Percentiles rank a stretch among this genome's conserved stretches.
phyloP scores from a whole-genome alignment of 2,888 invertebrate genomes.

The Odontocerum albicorne region DNA sequence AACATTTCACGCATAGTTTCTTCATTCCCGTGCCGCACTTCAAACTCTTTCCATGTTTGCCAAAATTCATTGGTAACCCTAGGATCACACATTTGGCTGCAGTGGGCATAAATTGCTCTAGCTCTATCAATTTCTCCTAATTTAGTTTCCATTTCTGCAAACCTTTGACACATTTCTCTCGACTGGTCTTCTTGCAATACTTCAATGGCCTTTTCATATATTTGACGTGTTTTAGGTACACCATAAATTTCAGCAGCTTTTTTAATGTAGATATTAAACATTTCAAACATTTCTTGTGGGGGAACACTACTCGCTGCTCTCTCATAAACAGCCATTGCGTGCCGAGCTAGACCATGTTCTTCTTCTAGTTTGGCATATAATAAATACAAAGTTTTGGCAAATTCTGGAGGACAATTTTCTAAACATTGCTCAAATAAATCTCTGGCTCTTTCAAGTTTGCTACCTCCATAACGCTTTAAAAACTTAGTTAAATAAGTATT shows the following conservation, averaged over 20 bases:
- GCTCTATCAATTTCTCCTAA: slow-evolving; percentile 98
- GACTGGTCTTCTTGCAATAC: slow-evolving; percentile 86
- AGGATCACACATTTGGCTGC: slow-evolving; percentile 99
- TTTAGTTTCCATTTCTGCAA: slow-evolving; percentile 97
- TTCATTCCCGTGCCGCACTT: slow-evolving; percentile 98
- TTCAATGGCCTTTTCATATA: slow-evolving; percentile 98
- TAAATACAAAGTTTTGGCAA: slow-evolving; percentile 91
- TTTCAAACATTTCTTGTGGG: slow-evolving; percentile 92
- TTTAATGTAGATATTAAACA: slow-evolving; percentile 98
- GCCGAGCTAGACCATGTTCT: slow-evolving; percentile 94
- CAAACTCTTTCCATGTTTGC: slow-evolving; percentile 99
- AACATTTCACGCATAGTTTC: slow-evolving; percentile 99
- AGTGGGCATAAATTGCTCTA: slow-evolving; percentile 95
- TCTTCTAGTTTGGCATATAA: slow-evolving; percentile 98
- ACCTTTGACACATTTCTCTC: slow-evolving; percentile 93
- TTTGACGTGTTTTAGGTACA: slow-evolving; percentile 93
- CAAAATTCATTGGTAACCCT: slow-evolving; percentile 94
- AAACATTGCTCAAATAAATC: slow-evolving; percentile 99
- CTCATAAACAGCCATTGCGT: slow-evolving; percentile 99
- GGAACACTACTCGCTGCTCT: slow-evolving; percentile 90
- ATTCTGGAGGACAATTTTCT: slow-evolving; percentile 94
- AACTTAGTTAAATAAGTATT: slow-evolving; percentile 98
- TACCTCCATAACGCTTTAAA: slow-evolving; percentile 90
- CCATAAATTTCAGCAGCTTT: slow-evolving; percentile 98
- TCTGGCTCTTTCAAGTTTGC: slow-evolving; percentile 92